Percentiles rank a stretch among this genome's conserved stretches.
These are phyloP conservation scores for Trissolcus basalis DNA, from an alignment of 1,140 invertebrate genomes.

Conservation along the genomic window DNA sequence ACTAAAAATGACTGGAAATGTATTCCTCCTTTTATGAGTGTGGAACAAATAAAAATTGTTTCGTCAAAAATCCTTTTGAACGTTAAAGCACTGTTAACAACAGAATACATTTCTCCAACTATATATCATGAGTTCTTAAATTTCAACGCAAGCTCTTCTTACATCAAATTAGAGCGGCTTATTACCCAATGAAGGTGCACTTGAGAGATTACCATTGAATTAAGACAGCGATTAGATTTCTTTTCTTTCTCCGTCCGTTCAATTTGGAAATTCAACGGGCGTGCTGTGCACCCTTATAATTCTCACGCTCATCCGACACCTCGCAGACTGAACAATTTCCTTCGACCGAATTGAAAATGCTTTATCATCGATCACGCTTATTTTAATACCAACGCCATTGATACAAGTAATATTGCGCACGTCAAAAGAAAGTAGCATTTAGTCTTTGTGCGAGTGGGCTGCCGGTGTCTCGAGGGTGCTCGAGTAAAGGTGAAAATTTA, in stretches of 20 bases:
- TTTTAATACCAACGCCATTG: conserved; percentile 13
- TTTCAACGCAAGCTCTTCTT: background rate
- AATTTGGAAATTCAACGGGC: background rate
- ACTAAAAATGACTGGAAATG: no score
- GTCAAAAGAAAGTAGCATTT: conserved; percentile 15
- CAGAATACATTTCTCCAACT: no score
- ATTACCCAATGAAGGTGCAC: conserved; percentile 2
- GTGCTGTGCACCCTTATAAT: no score
- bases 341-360: conserved; percentile 9
- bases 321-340: background rate
- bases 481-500: conserved; percentile 43
- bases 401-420: conserved; percentile 11
- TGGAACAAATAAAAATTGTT: no score
- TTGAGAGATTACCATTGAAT: conserved; percentile 9
- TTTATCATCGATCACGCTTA: conserved; percentile 9
- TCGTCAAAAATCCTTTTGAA: no score
- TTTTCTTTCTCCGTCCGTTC: conserved; percentile 4
- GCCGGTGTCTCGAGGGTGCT: conserved; percentile 29
- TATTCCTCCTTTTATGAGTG: no score
- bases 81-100: no score
- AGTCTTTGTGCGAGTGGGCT: background rate
- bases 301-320: conserved; percentile 3
- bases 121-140: background rate
- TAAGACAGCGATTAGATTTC: conserved; percentile 13
- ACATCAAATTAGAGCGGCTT: conserved; percentile 8